phyloP scores from a whole-genome alignment of 2,888 invertebrate genomes.

The Philonicus albiceps region DNA sequence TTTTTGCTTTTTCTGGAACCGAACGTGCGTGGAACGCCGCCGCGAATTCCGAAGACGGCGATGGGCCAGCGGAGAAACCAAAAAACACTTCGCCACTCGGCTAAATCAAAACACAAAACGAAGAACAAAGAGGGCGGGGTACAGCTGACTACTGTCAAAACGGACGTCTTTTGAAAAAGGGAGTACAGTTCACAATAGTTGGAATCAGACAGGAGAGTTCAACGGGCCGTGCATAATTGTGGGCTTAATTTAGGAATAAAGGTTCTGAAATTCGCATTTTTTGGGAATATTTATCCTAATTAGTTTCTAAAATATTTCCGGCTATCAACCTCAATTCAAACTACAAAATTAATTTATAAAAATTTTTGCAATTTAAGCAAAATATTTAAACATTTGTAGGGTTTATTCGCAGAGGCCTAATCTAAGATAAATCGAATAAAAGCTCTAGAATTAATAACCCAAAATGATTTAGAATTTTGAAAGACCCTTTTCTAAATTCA shows the following conservation, averaged over 20 bases:
- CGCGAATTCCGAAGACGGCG: not conserved
- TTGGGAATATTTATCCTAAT: not conserved
- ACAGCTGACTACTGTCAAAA: not conserved
- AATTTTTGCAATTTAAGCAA: not conserved
- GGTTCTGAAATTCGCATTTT: not conserved
- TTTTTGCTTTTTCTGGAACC: not conserved
- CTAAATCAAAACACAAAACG: not conserved
- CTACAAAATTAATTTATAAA: not conserved
- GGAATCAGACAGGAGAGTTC: not conserved
- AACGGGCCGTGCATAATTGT: not conserved
- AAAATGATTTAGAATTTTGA: no score
- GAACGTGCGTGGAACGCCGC: not conserved
- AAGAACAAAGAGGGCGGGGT: not conserved
- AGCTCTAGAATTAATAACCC: not conserved
- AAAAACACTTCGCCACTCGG: not conserved
- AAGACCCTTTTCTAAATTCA: not conserved
- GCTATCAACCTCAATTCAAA: not conserved
- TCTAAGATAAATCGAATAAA: not conserved
- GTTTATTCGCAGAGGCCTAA: not conserved
- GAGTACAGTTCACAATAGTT: not conserved
- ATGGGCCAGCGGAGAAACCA: not conserved
- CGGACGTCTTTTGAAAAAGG: not conserved
- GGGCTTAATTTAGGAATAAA: not conserved
- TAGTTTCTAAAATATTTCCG: not conserved
- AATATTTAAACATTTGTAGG: not conserved